Conservation (phyloP, 2,888 invertebrate species). For the Acronicta leporina region DNA sequence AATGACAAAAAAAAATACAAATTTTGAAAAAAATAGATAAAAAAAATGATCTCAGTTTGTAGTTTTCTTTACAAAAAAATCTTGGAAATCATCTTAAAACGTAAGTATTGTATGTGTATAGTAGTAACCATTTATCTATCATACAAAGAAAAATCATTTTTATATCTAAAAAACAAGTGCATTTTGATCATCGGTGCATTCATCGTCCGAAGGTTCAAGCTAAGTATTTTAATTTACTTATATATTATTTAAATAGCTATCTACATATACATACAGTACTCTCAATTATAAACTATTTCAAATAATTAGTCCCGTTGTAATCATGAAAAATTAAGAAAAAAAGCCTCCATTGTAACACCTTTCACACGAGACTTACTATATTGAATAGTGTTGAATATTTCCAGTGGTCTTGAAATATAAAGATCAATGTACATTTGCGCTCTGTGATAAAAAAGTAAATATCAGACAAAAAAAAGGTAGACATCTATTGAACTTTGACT, state of each 20-base stretch:
- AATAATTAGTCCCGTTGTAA: not conserved
- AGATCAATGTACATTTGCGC: constrained; percentile 42
- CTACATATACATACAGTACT: constrained; percentile 34
- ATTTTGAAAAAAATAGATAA: constrained; percentile 68
- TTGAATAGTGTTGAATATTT: too few species aligned
- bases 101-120: constrained; percentile 43
- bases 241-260: constrained; percentile 2
- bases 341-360: too few species aligned
- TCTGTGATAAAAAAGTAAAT: constrained; percentile 30
- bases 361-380: too few species aligned
- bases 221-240: constrained; percentile 39
- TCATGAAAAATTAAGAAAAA: too few species aligned
- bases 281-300: not conserved
- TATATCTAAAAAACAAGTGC: not conserved
- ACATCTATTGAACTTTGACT: too few species aligned
- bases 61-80: constrained; percentile 40
- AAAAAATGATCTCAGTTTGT: constrained; percentile 80
- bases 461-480: too few species aligned
- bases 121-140: not conserved
- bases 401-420: constrained; percentile 7
- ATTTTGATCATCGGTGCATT: constrained; percentile 36
- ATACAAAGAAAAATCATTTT: too few species aligned
- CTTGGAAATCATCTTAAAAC: constrained; percentile 9
- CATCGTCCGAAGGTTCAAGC: constrained; percentile 15
- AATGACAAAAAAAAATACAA: constrained; percentile 80